phyloP scores from a whole-genome alignment of 2,113 vertebrate species.

The Osmerus mordax region DNA sequence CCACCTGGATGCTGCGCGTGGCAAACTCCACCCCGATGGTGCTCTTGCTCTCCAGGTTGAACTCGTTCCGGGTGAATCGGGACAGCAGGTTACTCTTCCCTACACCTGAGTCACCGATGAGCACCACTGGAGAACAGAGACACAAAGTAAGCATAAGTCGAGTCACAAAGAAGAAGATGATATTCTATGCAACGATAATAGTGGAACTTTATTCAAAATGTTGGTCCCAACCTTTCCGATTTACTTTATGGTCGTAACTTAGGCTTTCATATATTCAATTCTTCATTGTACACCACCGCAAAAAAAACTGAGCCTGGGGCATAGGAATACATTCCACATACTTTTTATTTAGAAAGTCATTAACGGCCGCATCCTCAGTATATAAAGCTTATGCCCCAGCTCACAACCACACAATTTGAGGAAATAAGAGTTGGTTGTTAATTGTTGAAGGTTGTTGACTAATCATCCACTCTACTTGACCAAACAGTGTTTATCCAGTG shows the following conservation, averaged over 20 bases:
- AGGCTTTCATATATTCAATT: no score
- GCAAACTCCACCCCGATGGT: constrained; percentile 87
- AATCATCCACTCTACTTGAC: constrained; percentile 18
- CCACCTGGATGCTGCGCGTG: constrained; percentile 83
- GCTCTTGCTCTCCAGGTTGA: constrained; percentile 85
- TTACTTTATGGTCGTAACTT: no score
- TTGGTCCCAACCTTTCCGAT: no score
- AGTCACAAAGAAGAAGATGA: neutral
- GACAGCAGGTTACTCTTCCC: constrained; percentile 87
- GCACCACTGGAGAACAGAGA: constrained; percentile 70
- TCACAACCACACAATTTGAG: constrained; percentile 32
- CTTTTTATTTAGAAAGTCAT: no score
- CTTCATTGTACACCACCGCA: no score
- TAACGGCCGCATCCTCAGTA: no score
- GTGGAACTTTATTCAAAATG: no score
- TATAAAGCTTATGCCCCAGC: neutral
- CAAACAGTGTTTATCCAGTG: constrained; percentile 1
- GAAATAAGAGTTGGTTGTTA: constrained; percentile 56
- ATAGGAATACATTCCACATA: no score
- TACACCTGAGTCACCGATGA: constrained; percentile 84
- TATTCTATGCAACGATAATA: no score
- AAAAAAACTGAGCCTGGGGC: no score
- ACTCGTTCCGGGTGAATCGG: constrained; percentile 85
- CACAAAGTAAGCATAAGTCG: neutral
- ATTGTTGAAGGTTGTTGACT: constrained; percentile 48